These are phyloP conservation scores for Siderastrea radians DNA, from an alignment of 92 coral and sea anemone species.

Conservation along the genomic window DNA sequence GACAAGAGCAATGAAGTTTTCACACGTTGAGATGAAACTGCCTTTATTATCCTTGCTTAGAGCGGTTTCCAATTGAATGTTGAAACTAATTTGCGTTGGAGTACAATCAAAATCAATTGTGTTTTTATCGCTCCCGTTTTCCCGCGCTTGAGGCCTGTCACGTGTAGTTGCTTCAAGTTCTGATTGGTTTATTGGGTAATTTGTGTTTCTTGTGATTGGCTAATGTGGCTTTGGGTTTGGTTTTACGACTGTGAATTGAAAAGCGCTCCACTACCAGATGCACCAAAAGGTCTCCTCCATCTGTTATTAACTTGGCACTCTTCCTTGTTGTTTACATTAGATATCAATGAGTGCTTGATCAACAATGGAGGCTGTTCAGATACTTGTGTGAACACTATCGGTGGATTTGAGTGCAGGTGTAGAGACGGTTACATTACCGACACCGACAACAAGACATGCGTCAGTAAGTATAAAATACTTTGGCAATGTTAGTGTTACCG, in stretches of 20 bases:
- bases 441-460: slow-evolving; percentile 78
- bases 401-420: slow-evolving; percentile 85
- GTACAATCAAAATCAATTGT: neutral
- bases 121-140: neutral
- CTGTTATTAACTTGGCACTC: too few relatives aligned
- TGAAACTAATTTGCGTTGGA: too few relatives aligned
- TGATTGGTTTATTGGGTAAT: neutral
- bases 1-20: too few relatives aligned
- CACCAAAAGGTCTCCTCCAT: too few relatives aligned
- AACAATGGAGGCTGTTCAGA: slow-evolving; percentile 93
- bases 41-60: too few relatives aligned
- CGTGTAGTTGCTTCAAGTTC: neutral
- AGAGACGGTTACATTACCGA: slow-evolving; percentile 73
- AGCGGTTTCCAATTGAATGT: too few relatives aligned
- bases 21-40: too few relatives aligned
- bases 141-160: neutral
- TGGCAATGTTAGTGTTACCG: too few relatives aligned
- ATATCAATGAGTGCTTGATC: slow-evolving; percentile 81
- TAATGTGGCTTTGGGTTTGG: neutral
- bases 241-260: neutral
- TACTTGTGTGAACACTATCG: slow-evolving; percentile 80
- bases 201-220: neutral
- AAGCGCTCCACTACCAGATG: neutral
- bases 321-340: slow-evolving; percentile 26
- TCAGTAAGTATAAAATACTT: slow-evolving; percentile 62